Evolutionary conservation across 2,113 vertebrate genomes (phyloP), one percentile per base, ranked within the genome.

Genomic region (Cromileptes altivelis): DNA sequence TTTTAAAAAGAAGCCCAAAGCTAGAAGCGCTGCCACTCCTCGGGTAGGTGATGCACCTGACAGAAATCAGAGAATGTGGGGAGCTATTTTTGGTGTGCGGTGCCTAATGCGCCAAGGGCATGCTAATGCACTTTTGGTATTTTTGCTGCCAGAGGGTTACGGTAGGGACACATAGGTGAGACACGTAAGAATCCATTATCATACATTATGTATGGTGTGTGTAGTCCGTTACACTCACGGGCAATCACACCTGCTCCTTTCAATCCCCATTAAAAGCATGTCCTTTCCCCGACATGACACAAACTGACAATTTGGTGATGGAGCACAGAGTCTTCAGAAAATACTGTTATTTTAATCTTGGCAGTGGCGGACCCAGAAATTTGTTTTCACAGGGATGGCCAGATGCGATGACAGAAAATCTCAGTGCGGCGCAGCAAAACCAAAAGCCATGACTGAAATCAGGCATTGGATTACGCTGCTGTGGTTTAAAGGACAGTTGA

Each of bases 141-240:
- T 45, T 71, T 49, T 61, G 69, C 50, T 61, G 25, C 33, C 15
- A 15, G 1, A 45, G 70, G 49, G 81, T 55, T 13, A 57, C n/a
- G 49, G 18, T 68, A 21, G 21, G 67, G 52, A 42, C 49, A 47
- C 49, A 9, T 8, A 18, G 3, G 4, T 37, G 56, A 15, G 12
- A 45, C 58, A 17, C 21, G 67, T 15, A 21, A 12, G 69, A 27
- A 61, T 25, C 37, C 19, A 64, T 77, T 70, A 70, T 37, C 49
- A 76, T 56, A 21, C 17, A 76, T 76, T 67, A 61, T 52, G 33
- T 19, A 45, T 55, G 12, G 53, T 45, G 7, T 14, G n/a, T 70
- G 23, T 17, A 70, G 70, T 27, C 19, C 6, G 40, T 33, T 45
- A 30, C 40, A 50, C 9, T 49, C 21, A 9, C 10, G 21, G 21